These are phyloP conservation scores for Vandiemenella viatica DNA, from an alignment of 2,888 invertebrate genomes.

Conservation along the genomic window DNA sequence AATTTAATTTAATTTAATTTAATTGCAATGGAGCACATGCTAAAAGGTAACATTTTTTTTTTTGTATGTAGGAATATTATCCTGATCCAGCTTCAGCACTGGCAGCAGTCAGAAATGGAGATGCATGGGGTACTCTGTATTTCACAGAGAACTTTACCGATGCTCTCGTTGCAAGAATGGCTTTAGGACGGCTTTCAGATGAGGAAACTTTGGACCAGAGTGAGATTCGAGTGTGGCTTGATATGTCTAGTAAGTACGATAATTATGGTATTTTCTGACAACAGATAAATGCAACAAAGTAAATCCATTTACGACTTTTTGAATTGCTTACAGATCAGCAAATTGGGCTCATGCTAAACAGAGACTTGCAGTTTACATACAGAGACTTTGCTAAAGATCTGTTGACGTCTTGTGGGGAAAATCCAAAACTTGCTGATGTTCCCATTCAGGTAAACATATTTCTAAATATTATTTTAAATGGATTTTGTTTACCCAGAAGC, in stretches of 20 bases:
- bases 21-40: no score
- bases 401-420: constrained; percentile 55
- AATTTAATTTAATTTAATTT: no score
- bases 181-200: constrained; percentile 65
- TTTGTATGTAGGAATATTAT: constrained; percentile 39
- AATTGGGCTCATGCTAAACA: constrained; percentile 75
- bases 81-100: constrained; percentile 48
- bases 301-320: no score
- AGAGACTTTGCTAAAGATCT: constrained; percentile 67
- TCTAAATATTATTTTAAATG: background rate
- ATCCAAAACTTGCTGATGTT: constrained; percentile 74
- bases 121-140: constrained; percentile 78
- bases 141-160: constrained; percentile 84
- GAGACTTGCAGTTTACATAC: constrained; percentile 74
- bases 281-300: no score
- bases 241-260: constrained; percentile 62
- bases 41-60: no score
- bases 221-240: constrained; percentile 77
- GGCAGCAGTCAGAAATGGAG: constrained; percentile 55
- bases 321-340: constrained; percentile 55
- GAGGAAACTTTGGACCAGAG: constrained; percentile 76
- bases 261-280: no score
- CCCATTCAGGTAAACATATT: constrained; percentile 46
- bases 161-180: constrained; percentile 66
- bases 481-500: no score